Evolutionary conservation across 2,888 invertebrate species (phyloP), one percentile per base, ranked within the genome.

Genomic region (Sarcophaga caerulescens): DNA sequence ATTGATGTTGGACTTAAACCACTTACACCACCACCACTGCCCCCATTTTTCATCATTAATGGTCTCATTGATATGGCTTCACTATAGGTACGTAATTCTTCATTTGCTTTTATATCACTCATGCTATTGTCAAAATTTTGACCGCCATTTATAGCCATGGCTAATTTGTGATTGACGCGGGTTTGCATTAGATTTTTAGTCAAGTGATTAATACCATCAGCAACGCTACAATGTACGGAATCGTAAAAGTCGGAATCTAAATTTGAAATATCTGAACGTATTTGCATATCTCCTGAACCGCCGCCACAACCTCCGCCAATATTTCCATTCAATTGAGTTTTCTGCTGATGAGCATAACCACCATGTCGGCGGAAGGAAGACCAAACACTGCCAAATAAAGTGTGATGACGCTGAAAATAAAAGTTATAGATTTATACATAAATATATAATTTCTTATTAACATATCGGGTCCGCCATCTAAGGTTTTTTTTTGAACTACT

Each of bases 351-450:
- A 12, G 23, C 10, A 77, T 89, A 90, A 44, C 92, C 91, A 59
- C 92, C 91, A 59, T 96, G 96, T 85, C 97, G 95, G 90, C 97
- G 95, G 94, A 98, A 97, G 86, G 98, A 98, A 11, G 98, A 98
- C 98, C 98, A 98, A 47, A 99, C 98, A 90, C 97, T 98, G 79
- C 99, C 99, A 92, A 99, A 99, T 74, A 99, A 94, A 70, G 98
- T 97, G 93, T 99, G 99, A 93, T 99, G 98, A 92, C 99, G 96
- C 98, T 99, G 94, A 17, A 81, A 35, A 77, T 71, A 79, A 75
- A 68, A 35, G 35, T 35, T 35, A 45, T 10, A 8, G 12, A 12
- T 44, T 65, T 35, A 10, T 44, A 35, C 25, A 17, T 2, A 59
- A 12, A 35, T 35, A 14, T 10, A 59, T 17, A 17, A 11, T 44